Evolutionary conservation across 1,140 invertebrate species (phyloP).

Genomic region (Condylostylus longicornis): DNA sequence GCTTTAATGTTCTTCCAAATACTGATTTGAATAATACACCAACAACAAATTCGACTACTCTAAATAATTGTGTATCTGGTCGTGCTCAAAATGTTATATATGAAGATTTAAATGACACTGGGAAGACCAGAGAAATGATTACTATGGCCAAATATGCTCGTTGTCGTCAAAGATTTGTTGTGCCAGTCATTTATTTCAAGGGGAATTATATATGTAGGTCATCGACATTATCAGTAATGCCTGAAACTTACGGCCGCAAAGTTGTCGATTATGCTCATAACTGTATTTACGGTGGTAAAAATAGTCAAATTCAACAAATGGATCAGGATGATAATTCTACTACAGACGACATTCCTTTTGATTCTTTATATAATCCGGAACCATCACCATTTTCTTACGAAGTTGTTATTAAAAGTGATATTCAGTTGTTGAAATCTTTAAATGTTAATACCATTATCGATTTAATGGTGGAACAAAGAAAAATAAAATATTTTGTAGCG

Average conservation of each 20-base stretch:
- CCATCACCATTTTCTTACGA: slow-evolving; percentile 32
- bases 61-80: no score
- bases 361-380: slow-evolving; percentile 22
- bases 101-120: slow-evolving; percentile 42
- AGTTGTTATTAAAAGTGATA: slow-evolving; percentile 54
- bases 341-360: slow-evolving; percentile 27
- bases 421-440: slow-evolving; percentile 53
- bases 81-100: slow-evolving; percentile 42
- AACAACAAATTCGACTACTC: slow-evolving; percentile 17
- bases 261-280: slow-evolving; percentile 27
- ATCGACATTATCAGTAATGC: slow-evolving; percentile 50
- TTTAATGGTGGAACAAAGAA: slow-evolving; percentile 80
- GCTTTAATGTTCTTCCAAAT: slow-evolving; percentile 20
- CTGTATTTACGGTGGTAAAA: slow-evolving; percentile 15
- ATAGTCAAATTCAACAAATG: not conserved
- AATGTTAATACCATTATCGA: slow-evolving; percentile 65
- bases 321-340: slow-evolving; percentile 18
- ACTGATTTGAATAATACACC: slow-evolving; percentile 7
- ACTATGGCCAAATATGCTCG: slow-evolving; percentile 43
- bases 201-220: slow-evolving; percentile 59
- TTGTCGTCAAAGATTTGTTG: slow-evolving; percentile 60
- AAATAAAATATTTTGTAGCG: slow-evolving; percentile 72
- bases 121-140: slow-evolving; percentile 44
- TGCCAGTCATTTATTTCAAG: slow-evolving; percentile 64
- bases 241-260: slow-evolving; percentile 55